Base-by-base conservation (phyloP, 2,797 vertebrate genomes). In the Gymnothorax reevesii region DNA sequence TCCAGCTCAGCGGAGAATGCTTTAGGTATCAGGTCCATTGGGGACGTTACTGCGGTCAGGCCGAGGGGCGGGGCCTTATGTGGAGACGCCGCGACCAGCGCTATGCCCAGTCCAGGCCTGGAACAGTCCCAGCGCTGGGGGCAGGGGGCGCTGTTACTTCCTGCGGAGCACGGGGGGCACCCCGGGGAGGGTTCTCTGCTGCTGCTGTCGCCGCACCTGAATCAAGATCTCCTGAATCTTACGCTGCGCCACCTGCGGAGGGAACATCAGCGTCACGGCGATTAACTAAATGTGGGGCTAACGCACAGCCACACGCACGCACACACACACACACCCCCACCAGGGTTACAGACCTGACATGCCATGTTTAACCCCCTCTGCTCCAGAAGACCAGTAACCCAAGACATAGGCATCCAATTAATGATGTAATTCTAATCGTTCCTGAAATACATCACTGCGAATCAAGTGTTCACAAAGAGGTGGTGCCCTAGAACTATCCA, bases 181-280 rank as follows among this genome's bases (percentile, higher is more conserved):
- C n/a, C 97, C 97, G 88, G 97, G 94, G 85, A 95, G 91, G 62
- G 94, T 89, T 89, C 96, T 96, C 84, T 97, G 96, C 92, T 99
- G 97, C 94, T 99, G 98, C 91, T 99, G 99, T 94, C 98, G 96
- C 94, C 97, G 98, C 94, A 99, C 98, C 97, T 99, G 98, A 94
- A 97, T 96, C 93, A 99, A 94, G 93, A 99, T 99, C 96, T 99
- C 99, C 96, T 99, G 98, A 96, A 99, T 99, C 97, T 99, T 99
- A 87, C 99, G 96, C 96, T 99, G 99, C 91, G 99, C 99, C 95
- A 99, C 95, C 98, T 99, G 91, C n/a, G n/a, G n/a, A 54, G n/a
- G 91, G 52, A 15, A 49, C 55, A 85, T 20, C 33, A 42, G 33
- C 2, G 33, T 42, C 33, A 42, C 33, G 33, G 33, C 33, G 33